Evolutionary conservation across 1,140 invertebrate genomes (phyloP).

Genomic region (Drosophila sturtevanti): DNA sequence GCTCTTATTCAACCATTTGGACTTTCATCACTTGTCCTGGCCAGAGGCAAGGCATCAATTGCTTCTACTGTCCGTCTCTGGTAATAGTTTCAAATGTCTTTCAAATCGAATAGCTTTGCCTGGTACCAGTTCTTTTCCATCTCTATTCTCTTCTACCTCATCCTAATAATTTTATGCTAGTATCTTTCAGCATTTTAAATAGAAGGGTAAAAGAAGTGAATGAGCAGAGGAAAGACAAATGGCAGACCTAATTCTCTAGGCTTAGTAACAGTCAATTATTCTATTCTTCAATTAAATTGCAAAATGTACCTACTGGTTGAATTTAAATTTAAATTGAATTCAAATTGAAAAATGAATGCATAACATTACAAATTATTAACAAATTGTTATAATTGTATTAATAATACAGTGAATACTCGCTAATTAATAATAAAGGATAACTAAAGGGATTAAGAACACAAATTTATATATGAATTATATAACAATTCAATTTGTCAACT

Average conservation of each 20-base stretch:
- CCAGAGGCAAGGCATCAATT: conserved; percentile 29
- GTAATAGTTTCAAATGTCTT: conserved; percentile 72
- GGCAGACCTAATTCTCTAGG: not conserved
- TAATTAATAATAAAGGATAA: not conserved
- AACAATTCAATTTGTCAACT: not conserved
- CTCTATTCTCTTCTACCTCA: not conserved
- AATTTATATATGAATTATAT: conserved; percentile 1
- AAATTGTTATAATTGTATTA: conserved; percentile 5
- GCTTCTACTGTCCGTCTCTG: conserved; percentile 18
- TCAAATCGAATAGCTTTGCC: conserved; percentile 21
- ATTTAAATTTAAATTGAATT: not conserved
- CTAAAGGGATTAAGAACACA: not conserved
- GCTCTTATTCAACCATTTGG: not conserved
- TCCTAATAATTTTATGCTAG: conserved; percentile 4
- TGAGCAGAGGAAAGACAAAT: not conserved
- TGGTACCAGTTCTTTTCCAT: not conserved
- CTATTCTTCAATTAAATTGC: not conserved
- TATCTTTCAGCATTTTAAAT: not conserved
- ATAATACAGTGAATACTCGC: not conserved
- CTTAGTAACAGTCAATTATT: conserved; percentile 1
- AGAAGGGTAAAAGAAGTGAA: not conserved
- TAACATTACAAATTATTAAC: not conserved
- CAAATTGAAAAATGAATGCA: not conserved
- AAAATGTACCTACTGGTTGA: not conserved
- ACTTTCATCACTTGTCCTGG: not conserved